Base-by-base conservation (phyloP, 2,113 vertebrate genomes). In the Lucifuga dentata region DNA sequence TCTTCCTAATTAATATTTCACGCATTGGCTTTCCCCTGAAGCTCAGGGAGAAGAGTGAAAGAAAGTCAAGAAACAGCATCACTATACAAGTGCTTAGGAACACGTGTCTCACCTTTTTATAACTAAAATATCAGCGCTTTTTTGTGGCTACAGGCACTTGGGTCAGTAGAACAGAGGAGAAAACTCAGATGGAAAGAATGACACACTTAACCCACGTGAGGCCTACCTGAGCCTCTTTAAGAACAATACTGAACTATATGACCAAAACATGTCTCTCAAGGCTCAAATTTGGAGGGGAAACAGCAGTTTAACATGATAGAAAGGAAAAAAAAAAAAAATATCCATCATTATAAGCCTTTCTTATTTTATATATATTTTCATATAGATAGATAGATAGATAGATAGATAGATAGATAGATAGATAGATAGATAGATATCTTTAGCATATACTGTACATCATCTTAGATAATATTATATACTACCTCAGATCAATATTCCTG, bases 121-220 rank as follows among this genome's bases (percentile, higher is more conserved):
- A n/a, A n/a, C 68, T 63, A 19, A 78, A 73, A 70, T 82, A 70
- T 84, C 78, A 72, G 43, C 13, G 17, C 60, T 66, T 76, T 49
- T 80, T 74, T 84, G 78, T 48, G 65, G 78, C 83, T 68, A 29
- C 61, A 53, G 39, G 12, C n/a, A 49, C 49, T 44, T 53, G 72
- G 81, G 83, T 89, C 84, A 80, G 78, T 55, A 74, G 57, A 50
- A 38, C 49, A 65, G 67, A 35, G 51, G 32, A 56, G 53, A 70
- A 59, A 33, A 56, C 19, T 66, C 3, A 19, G 24, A 70, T 52
- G 72, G 69, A 84, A 74, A 80, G 19, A 69, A 11, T 78, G 72
- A 77, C 68, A 72, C 75, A 66, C 23, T 44, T 68, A 49, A 13
- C 4, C 51, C 11, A 16, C n/a, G 9, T 29, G 19, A 57, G 56